These are phyloP conservation scores for Danionella dracula DNA, from an alignment of 2,797 vertebrate species.

Conservation along the genomic window DNA sequence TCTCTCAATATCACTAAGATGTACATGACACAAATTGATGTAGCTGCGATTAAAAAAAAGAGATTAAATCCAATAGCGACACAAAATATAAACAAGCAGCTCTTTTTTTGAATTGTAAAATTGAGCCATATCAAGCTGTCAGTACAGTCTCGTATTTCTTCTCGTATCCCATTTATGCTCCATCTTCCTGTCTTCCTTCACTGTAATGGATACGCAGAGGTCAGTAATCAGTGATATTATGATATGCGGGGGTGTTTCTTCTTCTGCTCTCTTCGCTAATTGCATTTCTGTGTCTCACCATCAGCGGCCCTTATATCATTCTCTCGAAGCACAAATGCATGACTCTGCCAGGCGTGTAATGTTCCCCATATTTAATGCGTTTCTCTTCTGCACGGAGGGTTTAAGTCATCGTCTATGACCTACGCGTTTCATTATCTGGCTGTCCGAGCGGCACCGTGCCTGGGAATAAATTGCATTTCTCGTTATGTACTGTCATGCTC, in stretches of 20 bases:
- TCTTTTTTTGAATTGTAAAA: neutral
- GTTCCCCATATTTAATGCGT: conserved; percentile 93
- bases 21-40: too few relatives aligned
- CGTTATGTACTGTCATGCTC: conserved; percentile 82
- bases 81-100: too few relatives aligned
- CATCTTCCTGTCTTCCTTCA: conserved; percentile 7
- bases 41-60: too few relatives aligned
- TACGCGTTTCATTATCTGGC: conserved; percentile 98
- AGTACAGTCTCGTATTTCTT: conserved; percentile 32
- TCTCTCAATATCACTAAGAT: too few relatives aligned
- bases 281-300: conserved; percentile 62
- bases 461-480: conserved; percentile 98
- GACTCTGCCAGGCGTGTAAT: conserved; percentile 83
- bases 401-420: conserved; percentile 97
- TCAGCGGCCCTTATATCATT: conserved; percentile 57
- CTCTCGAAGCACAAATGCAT: conserved; percentile 74
- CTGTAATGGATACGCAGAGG: conserved; percentile 66
- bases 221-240: conserved; percentile 69
- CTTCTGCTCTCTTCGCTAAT: conserved; percentile 61
- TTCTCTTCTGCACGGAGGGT: conserved; percentile 88
- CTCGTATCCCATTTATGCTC: conserved; percentile 38
- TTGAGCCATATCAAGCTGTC: conserved; percentile 11
- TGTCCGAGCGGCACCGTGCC: conserved; percentile 90
- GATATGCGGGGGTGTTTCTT: conserved; percentile 59
- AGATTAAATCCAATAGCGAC: too few relatives aligned